These are phyloP conservation scores for Bettongia penicillata DNA, from an alignment of 2,113 vertebrate genomes.

Conservation along the genomic window DNA sequence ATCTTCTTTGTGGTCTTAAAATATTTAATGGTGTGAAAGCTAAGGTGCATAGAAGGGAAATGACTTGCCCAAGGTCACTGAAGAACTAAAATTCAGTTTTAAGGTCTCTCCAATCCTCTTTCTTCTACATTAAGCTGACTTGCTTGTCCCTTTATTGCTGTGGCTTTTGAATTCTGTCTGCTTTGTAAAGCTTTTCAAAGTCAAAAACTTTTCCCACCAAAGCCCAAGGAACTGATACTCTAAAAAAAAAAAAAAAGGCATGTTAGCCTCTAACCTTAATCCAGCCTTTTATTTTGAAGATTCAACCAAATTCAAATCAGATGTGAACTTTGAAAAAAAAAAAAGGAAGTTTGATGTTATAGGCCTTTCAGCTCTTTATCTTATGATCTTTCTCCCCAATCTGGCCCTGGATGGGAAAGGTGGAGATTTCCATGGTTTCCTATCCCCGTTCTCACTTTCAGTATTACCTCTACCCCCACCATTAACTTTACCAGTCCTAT, in stretches of 20 bases:
- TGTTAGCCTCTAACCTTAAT: not conserved
- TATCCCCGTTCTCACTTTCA: not conserved
- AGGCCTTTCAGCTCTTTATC: not conserved
- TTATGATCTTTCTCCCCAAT: not conserved
- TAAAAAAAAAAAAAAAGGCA: not conserved
- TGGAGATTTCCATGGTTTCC: not conserved
- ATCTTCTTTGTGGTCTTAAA: not conserved
- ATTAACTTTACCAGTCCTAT: not conserved
- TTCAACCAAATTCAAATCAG: not conserved
- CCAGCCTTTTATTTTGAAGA: not conserved
- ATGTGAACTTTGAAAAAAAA: not conserved
- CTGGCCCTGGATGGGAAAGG: not conserved
- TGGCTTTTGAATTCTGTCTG: not conserved
- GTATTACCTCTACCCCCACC: not conserved
- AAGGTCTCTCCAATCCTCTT: not conserved
- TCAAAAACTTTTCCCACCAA: not conserved
- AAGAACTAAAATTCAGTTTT: not conserved
- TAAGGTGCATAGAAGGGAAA: not conserved
- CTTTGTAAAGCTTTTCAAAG: not conserved
- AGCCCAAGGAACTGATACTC: not conserved
- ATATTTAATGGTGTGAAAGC: not conserved
- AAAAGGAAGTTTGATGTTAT: not conserved
- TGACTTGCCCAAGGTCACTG: not conserved
- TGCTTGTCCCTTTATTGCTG: not conserved
- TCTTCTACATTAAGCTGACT: not conserved